Evolutionary conservation across 2,113 vertebrate species (phyloP).

Genomic region (Mustela lutreola): DNA sequence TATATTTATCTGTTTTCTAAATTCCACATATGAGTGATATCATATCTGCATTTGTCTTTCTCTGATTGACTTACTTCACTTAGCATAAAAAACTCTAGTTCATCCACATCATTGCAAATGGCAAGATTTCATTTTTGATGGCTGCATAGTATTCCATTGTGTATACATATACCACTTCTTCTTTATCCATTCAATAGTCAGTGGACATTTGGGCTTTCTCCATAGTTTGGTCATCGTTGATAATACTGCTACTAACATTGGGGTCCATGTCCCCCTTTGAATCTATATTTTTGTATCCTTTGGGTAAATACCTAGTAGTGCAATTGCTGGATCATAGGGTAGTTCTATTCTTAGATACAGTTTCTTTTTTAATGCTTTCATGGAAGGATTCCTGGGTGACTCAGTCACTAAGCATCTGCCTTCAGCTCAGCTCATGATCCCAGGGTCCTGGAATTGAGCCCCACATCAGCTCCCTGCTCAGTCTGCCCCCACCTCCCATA

Average conservation of each 20-base stretch:
- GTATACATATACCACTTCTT: neutral
- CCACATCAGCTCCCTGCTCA: no score
- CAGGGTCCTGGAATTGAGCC: no score
- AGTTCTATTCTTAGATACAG: no score
- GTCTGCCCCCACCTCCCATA: no score
- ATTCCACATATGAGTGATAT: neutral
- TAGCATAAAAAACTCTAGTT: neutral
- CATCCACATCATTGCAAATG: neutral
- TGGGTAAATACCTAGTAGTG: no score
- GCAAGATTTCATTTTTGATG: neutral
- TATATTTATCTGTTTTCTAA: neutral
- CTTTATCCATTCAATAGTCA: neutral
- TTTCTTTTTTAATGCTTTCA: no score
- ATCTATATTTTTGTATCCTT: no score
- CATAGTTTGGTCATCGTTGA: neutral
- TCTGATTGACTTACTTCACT: neutral
- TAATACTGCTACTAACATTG: neutral
- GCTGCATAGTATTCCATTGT: neutral
- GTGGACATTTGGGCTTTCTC: neutral
- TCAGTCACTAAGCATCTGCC: no score
- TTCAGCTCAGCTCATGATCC: no score
- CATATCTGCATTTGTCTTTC: neutral
- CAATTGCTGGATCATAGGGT: no score
- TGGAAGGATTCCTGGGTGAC: no score
- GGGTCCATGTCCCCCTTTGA: no score